Evolutionary conservation across 2,113 vertebrate genomes (phyloP), one percentile per base, ranked within the genome.

Genomic region (Prionailurus bengalensis): DNA sequence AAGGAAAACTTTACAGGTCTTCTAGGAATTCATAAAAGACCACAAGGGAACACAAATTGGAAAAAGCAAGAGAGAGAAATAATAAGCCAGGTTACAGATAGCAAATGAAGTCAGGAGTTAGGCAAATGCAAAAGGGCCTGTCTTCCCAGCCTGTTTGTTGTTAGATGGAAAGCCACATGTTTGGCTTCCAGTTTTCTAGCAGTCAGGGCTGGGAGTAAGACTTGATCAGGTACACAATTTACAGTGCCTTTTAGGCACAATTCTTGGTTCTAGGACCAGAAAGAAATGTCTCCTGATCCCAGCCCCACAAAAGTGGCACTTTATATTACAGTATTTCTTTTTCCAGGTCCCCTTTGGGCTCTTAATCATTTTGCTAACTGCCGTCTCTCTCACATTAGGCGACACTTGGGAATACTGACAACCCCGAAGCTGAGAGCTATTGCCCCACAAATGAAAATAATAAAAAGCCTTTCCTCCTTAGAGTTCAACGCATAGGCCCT

Each of bases 41-140:
- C 61, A 51, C 11, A 51, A 98, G 73, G 45, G n/a, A 86, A 86
- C 73, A 79, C 79, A 85, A 88, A 68, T 92, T 92, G 53, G 79
- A 95, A 78, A 45, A 71, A 94, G 19, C 10, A 15, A 92, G 80
- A 87, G 66, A 87, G 45, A 65, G 83, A 45, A 63, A 88, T 91
- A 94, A 33, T 14, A 58, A 86, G 76, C 65, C 73, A 13, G 16
- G 23, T 51, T 73, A 87, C 21, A 84, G 80, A 55, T 9, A 25
- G 21, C 55, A 93, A 23, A 73, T 17, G 42, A 94, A 71, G 36
- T 27, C 86, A 76, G 53, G 36, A 66, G 6, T 25, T 45, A 70
- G 15, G 83, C 53, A 36, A 36, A 42, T 16, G 58, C n/a, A n/a
- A 51, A 79, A 48, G 23, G 15, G 13, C 31, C 51, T 48, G 55